Conservation (phyloP, 2,888 invertebrate genomes). For the Enoplolaimus lenunculus region DNA sequence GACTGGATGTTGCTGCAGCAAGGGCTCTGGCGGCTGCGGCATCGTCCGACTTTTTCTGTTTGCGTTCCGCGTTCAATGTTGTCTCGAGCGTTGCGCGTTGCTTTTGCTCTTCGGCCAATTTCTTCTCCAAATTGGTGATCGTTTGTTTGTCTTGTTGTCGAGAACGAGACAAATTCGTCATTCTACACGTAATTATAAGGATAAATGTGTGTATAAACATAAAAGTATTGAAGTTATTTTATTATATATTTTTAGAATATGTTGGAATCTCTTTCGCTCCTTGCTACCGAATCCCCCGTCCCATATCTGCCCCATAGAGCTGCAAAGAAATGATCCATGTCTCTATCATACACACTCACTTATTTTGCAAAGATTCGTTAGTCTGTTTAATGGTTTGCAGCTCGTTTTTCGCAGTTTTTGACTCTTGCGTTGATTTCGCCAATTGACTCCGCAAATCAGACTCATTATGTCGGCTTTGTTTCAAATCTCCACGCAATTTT, state of each 20-base stretch:
- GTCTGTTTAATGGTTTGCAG: constrained; percentile 64
- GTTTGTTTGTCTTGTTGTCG: constrained; percentile 65
- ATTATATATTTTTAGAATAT: no score
- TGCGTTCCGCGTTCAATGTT: constrained; percentile 49
- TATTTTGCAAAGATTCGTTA: constrained; percentile 70
- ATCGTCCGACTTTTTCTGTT: constrained; percentile 38
- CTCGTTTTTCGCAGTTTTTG: constrained; percentile 57
- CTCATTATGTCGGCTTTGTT: constrained; percentile 56
- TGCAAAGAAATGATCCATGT: no score
- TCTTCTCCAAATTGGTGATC: constrained; percentile 59
- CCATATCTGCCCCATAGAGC: no score
- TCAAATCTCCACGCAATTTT: constrained; percentile 57
- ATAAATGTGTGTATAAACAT: no score
- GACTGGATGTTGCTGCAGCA: constrained; percentile 7
- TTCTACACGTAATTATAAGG: no score
- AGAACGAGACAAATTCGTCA: constrained; percentile 58
- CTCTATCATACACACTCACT: no score
- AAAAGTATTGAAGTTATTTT: no score
- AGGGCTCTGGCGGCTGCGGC: constrained; percentile 44
- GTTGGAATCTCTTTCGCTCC: no score
- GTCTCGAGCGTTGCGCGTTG: constrained; percentile 58
- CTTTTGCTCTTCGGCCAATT: constrained; percentile 69
- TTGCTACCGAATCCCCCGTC: no score
- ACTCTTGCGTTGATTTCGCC: constrained; percentile 50
- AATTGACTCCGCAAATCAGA: constrained; percentile 59